Conservation (phyloP, 1,140 invertebrate species). For the Artemia franciscana region DNA sequence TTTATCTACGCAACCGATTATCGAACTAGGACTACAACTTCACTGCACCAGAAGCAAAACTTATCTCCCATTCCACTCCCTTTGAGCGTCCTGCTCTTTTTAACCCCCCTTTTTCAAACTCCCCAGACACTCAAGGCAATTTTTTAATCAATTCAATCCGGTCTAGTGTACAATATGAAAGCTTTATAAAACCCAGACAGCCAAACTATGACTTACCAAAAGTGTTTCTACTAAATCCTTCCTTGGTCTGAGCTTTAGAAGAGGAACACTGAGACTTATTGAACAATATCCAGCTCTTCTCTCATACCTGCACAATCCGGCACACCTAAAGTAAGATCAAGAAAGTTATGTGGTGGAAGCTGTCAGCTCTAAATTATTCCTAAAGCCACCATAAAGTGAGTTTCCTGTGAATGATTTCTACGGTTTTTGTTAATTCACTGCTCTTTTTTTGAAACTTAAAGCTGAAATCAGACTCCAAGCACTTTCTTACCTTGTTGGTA, state of each 20-base stretch:
- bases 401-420: not conserved
- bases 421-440: not conserved
- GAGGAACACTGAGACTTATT: conserved; percentile 60
- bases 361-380: not conserved
- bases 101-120: no score
- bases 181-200: no score
- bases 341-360: not conserved
- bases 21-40: no score
- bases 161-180: no score
- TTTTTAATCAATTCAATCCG: no score
- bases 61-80: no score
- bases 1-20: no score
- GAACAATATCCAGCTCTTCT: conserved; percentile 47
- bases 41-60: no score
- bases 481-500: not conserved
- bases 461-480: not conserved
- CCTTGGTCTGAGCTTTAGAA: conserved; percentile 69
- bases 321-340: conserved; percentile 31
- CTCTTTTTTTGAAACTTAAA: not conserved
- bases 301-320: conserved; percentile 58
- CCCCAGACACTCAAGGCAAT: no score
- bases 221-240: conserved; percentile 85
- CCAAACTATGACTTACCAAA: conserved; percentile 34
- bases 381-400: no score
- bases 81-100: no score